Percentiles rank a stretch among this genome's conserved stretches.
phyloP scores from a whole-genome alignment of 1,140 invertebrate genomes.

The Euura lappo region DNA sequence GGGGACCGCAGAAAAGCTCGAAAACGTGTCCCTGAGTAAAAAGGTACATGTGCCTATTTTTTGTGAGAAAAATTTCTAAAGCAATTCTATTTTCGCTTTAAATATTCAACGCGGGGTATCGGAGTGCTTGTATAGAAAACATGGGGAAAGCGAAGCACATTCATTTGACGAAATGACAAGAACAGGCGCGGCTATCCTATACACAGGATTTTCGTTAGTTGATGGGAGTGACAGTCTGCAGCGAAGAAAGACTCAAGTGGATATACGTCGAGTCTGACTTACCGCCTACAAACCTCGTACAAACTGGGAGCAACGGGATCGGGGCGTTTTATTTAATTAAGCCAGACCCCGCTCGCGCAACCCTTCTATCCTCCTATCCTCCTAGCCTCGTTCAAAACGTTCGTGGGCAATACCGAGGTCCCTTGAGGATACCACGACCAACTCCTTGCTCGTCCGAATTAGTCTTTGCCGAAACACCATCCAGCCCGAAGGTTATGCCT shows the following conservation, averaged over 20 bases:
- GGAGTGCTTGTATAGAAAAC: background rate
- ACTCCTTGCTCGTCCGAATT: background rate
- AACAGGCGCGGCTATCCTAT: background rate
- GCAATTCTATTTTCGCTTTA: too few species aligned
- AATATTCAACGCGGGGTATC: too few species aligned
- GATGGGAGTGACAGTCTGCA: background rate
- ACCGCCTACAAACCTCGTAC: slow-evolving; percentile 39
- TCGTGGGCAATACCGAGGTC: background rate
- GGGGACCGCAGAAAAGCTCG: background rate
- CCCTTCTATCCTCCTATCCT: slow-evolving; percentile 32
- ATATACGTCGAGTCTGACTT: slow-evolving; percentile 34
- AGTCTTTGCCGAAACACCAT: background rate
- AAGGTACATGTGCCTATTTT: background rate
- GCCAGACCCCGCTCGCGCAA: slow-evolving; percentile 39
- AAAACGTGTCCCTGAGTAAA: background rate
- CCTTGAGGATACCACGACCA: slow-evolving; percentile 3
- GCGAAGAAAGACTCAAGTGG: slow-evolving; percentile 18
- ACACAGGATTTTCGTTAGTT: slow-evolving; percentile 1
- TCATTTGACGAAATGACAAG: background rate
- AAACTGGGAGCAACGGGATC: slow-evolving; percentile 40
- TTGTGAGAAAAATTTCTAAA: too few species aligned
- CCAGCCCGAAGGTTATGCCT: background rate
- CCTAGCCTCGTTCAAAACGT: background rate
- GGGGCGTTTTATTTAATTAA: slow-evolving; percentile 56
- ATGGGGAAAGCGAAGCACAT: background rate